Base-by-base conservation (phyloP, 2,888 invertebrate species). In the Anaspis maculata region DNA sequence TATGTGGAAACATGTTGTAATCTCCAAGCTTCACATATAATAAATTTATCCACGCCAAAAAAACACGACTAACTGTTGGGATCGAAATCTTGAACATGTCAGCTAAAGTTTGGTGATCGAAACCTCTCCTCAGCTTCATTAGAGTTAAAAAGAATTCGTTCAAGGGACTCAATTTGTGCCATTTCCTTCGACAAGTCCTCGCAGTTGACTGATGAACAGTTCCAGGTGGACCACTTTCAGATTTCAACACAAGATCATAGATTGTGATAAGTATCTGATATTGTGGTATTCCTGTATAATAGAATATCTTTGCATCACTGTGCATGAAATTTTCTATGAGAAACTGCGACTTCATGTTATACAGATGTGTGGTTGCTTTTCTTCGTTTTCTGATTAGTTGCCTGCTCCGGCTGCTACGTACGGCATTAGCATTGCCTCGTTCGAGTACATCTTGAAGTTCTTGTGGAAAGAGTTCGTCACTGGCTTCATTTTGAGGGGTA, bases 1-100 rank as follows among this genome's bases (percentile, higher is more conserved):
- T 34, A 11, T 25, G 13, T 25, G 45, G 44, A 42, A 42, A 48
- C 11, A 39, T 36, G 21, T 28, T 36, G 21, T 23, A 29, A 11
- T 10, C 13, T 11, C 36, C 34, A 4, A 44, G 26, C 10, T 25
- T 25, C 9, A 25, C 6, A 28, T 37, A 33, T 22, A 37, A 25
- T 9, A 32, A 27, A 26, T 32, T 27, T 11, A 32, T 27, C 32
- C 32, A 32, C 2, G 13, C 9, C 7, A 5, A n/a, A 31, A 25
- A 31, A 15, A 31, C 23, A 4, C 30, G 13, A n/a, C 30, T 9
- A 5, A 13, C 24, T 9, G 30, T 11, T 12, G 23, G 10, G 9
- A 3, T 9, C n/a, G 15, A 15, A 11, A 28, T 29, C 13, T 13
- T 9, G 13, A 29, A 29, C 29, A 29, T 29, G 13, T 29, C 29